Base-by-base conservation (phyloP, 2,888 invertebrate species). In the Linnaemya tessellans region DNA sequence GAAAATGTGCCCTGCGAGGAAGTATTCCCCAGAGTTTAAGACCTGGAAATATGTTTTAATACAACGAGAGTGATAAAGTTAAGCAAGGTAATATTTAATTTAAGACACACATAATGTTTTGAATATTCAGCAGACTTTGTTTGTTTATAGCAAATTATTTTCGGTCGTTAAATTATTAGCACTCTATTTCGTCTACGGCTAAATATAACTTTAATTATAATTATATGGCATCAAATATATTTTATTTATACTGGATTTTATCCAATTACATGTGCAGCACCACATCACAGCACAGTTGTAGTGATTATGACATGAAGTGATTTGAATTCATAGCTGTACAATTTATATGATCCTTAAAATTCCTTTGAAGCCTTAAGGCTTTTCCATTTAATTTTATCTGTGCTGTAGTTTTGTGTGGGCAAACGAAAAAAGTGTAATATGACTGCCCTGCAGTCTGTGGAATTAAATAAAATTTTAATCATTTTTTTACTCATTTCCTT, bases 1-100 rank as follows among this genome's bases (percentile, higher is more conserved):
- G 22, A 9, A 64, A 20, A 8, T 64, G 13, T 49, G 30, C 10
- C 13, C 15, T 15, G 1, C 46, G n/a, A 25, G 68, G 65, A 68
- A 60, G 58, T 78, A 70, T 78, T 60, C 78, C 78, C 49, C 10
- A 38, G 0, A 35, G 30, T 18, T 58, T 58, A 46, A 38, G 46
- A 20, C 18, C 43, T 11, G 30, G 18, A 8, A 18, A 15, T 41
- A 10, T 65, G 3, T 25, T 54, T 25, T 5, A n/a, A 46, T n/a
- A 7, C 15, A n/a, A 46, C 0, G 11, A 46, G 0, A 0, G 20
- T 51, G 1, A 20, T 51, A 20, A 51, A 3, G 20, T 20, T 10
- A 51, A 51, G 20, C 10, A 11, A 51, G 11, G 18, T 18, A 18
- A 1, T 49, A 8, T 18, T 46, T 46, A n/a, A 11, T 0, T n/a